phyloP scores from a whole-genome alignment of 2,888 invertebrate species.

The Shargacucullia verbasci region DNA sequence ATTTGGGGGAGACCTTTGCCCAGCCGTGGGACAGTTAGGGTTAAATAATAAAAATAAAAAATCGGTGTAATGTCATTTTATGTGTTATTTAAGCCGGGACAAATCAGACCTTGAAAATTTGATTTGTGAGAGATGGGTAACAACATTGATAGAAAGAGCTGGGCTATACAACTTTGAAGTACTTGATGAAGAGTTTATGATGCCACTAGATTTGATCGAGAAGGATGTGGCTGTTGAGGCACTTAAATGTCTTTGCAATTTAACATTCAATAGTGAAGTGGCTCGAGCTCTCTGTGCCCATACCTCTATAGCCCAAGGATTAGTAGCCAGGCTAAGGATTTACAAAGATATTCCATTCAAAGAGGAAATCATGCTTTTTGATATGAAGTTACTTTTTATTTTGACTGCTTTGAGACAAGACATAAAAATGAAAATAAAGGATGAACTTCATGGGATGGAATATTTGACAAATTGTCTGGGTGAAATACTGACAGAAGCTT shows the following conservation, averaged over 20 bases:
- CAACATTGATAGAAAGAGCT: slow-evolving; percentile 91
- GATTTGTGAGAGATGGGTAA: slow-evolving; percentile 91
- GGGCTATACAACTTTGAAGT: slow-evolving; percentile 87
- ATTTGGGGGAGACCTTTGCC: no score
- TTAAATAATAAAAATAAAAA: no score
- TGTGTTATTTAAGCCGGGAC: slow-evolving; percentile 93
- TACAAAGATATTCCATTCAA: slow-evolving; percentile 91
- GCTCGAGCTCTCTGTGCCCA: slow-evolving; percentile 83
- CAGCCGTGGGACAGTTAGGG: no score
- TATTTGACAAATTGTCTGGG: slow-evolving; percentile 92
- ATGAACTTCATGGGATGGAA: slow-evolving; percentile 91
- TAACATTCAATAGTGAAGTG: slow-evolving; percentile 92
- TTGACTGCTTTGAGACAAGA: slow-evolving; percentile 94
- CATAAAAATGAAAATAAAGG: slow-evolving; percentile 90
- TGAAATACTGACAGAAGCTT: slow-evolving; percentile 87
- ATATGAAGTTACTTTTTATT: slow-evolving; percentile 96
- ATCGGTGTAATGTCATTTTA: no score
- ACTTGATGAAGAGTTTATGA: slow-evolving; percentile 72
- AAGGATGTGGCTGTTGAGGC: slow-evolving; percentile 92
- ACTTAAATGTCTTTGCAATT: slow-evolving; percentile 96
- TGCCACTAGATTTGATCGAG: slow-evolving; percentile 74
- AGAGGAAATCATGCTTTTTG: slow-evolving; percentile 94
- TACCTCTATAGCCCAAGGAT: slow-evolving; percentile 91
- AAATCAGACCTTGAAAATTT: slow-evolving; percentile 92
- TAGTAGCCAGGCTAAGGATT: slow-evolving; percentile 92